Evolutionary conservation across 2,888 invertebrate species (phyloP).

Genomic region (Diaperis boleti): DNA sequence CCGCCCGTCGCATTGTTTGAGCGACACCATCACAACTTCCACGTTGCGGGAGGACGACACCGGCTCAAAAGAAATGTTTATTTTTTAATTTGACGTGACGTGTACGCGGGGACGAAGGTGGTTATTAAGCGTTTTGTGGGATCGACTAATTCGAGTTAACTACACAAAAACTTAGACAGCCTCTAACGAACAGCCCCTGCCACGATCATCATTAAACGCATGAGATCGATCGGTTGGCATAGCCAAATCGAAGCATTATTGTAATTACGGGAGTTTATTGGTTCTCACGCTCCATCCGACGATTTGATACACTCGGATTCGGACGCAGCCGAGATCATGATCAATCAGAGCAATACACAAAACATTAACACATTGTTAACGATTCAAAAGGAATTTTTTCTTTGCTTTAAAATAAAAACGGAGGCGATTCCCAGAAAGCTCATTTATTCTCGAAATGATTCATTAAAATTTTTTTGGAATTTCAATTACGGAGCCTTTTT

Average conservation of each 20-base stretch:
- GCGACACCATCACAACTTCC: conserved; percentile 45
- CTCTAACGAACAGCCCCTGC: conserved; percentile 21
- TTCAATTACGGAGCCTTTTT: conserved; percentile 37
- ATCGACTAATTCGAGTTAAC: conserved; percentile 40
- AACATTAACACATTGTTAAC: conserved; percentile 45
- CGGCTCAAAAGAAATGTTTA: conserved; percentile 48
- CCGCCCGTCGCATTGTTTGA: conserved; percentile 56
- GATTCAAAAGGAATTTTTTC: conserved; percentile 42
- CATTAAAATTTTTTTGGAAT: conserved; percentile 41
- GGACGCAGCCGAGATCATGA: conserved; percentile 30
- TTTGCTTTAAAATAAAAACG: conserved; percentile 36
- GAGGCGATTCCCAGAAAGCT: conserved; percentile 37
- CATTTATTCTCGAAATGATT: conserved; percentile 34
- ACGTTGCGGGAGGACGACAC: conserved; percentile 35
- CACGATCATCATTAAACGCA: conserved; percentile 50
- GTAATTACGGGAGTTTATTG: conserved; percentile 56
- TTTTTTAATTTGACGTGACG: conserved; percentile 55
- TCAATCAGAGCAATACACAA: conserved; percentile 33
- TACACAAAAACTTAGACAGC: conserved; percentile 34
- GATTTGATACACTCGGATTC: conserved; percentile 40
- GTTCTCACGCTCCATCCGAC: conserved; percentile 54
- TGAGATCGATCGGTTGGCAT: conserved; percentile 56
- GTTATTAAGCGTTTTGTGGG: conserved; percentile 49
- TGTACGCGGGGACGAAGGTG: conserved; percentile 43
- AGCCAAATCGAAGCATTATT: conserved; percentile 56